Conservation (phyloP, 1,140 invertebrate species). For the Bombus confusus region DNA sequence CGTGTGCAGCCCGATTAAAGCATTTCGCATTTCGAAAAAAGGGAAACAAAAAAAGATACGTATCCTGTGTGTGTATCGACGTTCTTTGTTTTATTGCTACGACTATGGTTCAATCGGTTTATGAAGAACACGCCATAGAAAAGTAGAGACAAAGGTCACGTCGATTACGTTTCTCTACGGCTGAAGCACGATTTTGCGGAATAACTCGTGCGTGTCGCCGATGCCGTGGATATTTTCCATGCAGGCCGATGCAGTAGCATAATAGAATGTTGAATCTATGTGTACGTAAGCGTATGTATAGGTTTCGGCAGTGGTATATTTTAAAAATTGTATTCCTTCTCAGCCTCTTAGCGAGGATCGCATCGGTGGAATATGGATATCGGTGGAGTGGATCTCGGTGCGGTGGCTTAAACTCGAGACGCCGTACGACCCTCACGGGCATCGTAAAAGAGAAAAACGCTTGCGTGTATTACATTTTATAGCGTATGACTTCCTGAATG, state of each 20-base stretch:
- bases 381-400: background rate
- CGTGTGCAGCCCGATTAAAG: constrained; percentile 61
- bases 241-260: background rate
- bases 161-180: constrained; percentile 21
- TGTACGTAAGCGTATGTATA: background rate
- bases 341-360: constrained; percentile 13
- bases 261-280: background rate
- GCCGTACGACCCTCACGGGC: constrained; percentile 37
- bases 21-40: constrained; percentile 51
- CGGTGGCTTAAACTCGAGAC: constrained; percentile 35
- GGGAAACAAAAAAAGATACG: background rate
- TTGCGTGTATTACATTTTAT: constrained; percentile 49
- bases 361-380: background rate
- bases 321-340: constrained; percentile 25
- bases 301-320: background rate
- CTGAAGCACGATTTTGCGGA: constrained; percentile 1
- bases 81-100: constrained; percentile 48
- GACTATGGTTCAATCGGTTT: constrained; percentile 31
- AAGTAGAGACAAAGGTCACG: constrained; percentile 24
- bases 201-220: background rate
- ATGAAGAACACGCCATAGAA: constrained; percentile 33
- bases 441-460: constrained; percentile 51
- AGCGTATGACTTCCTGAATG: constrained; percentile 53
- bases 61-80: background rate
- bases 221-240: too few species aligned